These are phyloP conservation scores for Nephrotoma appendiculata DNA, from an alignment of 2,888 invertebrate species.

Conservation along the genomic window DNA sequence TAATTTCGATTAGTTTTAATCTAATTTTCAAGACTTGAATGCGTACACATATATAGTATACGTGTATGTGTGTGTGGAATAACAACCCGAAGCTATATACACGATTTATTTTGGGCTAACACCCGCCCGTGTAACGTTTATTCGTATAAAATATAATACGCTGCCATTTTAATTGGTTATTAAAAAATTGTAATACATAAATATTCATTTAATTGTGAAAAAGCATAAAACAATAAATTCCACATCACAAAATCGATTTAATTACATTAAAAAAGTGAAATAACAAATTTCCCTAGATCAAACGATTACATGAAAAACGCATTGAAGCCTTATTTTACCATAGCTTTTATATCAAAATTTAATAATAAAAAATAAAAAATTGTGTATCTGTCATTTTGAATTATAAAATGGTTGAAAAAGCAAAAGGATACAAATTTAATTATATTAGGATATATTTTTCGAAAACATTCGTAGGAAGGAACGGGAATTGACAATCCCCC, in stretches of 20 bases:
- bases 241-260: neutral
- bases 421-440: conserved; percentile 11
- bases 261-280: neutral
- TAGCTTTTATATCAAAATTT: neutral
- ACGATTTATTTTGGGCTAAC: neutral
- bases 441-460: neutral
- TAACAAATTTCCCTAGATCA: neutral
- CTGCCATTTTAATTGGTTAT: neutral
- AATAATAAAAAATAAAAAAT: neutral
- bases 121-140: neutral
- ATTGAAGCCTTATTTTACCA: conserved; percentile 1
- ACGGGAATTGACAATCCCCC: neutral
- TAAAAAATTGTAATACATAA: neutral
- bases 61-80: neutral
- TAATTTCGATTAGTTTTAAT: neutral
- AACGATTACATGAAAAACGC: conserved; percentile 2
- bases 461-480: neutral
- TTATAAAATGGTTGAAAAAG: conserved; percentile 2
- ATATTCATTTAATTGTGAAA: neutral
- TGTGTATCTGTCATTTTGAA: neutral
- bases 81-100: neutral
- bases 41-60: neutral
- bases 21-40: neutral
- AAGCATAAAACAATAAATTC: neutral
- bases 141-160: too few relatives aligned